Percentiles rank a stretch among this genome's conserved stretches.
phyloP scores from a whole-genome alignment of 2,888 invertebrate species.

The Enchytraeus crypticus region DNA sequence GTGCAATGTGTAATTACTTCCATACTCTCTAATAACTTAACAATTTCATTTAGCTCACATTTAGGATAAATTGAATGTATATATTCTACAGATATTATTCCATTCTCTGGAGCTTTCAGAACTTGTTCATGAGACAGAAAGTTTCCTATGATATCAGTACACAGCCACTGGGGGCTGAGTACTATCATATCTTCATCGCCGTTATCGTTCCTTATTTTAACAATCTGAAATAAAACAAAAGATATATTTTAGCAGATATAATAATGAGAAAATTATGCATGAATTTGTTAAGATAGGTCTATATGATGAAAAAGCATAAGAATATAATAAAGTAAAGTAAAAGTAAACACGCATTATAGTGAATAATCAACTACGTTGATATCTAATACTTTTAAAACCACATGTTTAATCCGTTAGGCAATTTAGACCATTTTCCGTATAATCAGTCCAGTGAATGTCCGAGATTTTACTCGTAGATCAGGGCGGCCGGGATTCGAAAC shows the following conservation, averaged over 20 bases:
- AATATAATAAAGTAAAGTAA: too few species aligned
- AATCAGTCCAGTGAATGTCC: too few species aligned
- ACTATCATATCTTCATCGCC: conserved; percentile 57
- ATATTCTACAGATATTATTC: conserved; percentile 65
- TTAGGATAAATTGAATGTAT: conserved; percentile 64
- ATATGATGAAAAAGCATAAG: too few species aligned
- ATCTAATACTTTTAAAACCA: too few species aligned
- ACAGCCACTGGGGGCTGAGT: conserved; percentile 62
- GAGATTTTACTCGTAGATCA: too few species aligned
- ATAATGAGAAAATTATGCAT: too few species aligned
- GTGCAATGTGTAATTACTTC: conserved; percentile 64
- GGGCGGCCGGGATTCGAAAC: too few species aligned
- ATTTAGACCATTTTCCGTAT: too few species aligned
- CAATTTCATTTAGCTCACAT: conserved; percentile 61
- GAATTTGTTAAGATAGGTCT: too few species aligned
- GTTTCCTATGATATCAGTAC: conserved; percentile 60
- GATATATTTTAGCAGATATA: not conserved
- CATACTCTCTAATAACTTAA: conserved; percentile 61
- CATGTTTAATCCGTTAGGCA: too few species aligned
- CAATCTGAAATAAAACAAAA: conserved; percentile 48
- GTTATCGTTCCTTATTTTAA: conserved; percentile 55
- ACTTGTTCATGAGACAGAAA: conserved; percentile 54
- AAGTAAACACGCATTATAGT: too few species aligned
- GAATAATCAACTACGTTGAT: too few species aligned
- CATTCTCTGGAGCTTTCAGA: conserved; percentile 49